Base-by-base conservation (phyloP, 2,797 vertebrate species). In the Hephaestus fuliginosus region DNA sequence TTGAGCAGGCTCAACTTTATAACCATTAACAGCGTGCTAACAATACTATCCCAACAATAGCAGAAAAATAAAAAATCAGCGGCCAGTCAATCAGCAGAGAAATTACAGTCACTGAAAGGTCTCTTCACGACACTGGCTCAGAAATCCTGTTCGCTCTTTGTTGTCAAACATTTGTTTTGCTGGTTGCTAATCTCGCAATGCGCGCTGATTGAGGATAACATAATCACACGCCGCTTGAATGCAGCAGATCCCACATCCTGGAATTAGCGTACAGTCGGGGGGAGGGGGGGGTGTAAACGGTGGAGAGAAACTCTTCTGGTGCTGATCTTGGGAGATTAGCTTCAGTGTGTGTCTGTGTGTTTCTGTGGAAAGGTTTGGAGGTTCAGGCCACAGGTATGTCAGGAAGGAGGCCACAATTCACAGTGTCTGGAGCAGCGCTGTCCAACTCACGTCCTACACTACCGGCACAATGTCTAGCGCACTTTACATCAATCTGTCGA, bases 361-460 rank as follows among this genome's bases (percentile, higher is more conserved):
- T 88, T 90, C 78, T 92, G 85, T 91, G 92, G 92, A 94, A 90
- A 88, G 82, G 88, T 93, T 95, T 94, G 92, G 90, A 85, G 90
- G 90, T 91, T 91, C 91, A 92, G 92, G 92, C 94, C 95, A 95
- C 95, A 96, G 95, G 93, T 94, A 95, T 95, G 92, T 93, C 93
- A 93, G 95, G 88, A 93, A 95, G 88, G 89, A 95, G 91, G 91
- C 89, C 89, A 87, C 90, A 94, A 93, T 93, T 93, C 90, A 88
- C 88, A 90, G 88, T 12, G 90, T 95, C 94, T 95, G 91, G 84
- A 91, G 85, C 76, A 64, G 86, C 28, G 72, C 81, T 79, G 91
- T 94, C 95, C 92, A 94, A 93, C 87, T 92, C 89, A 89, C 85
- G 85, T 92, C 90, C 91, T 84, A 85, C 88, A 89, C 76, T 84